Conservation (phyloP, 2,113 vertebrate genomes). For the Bothrops jararaca region DNA sequence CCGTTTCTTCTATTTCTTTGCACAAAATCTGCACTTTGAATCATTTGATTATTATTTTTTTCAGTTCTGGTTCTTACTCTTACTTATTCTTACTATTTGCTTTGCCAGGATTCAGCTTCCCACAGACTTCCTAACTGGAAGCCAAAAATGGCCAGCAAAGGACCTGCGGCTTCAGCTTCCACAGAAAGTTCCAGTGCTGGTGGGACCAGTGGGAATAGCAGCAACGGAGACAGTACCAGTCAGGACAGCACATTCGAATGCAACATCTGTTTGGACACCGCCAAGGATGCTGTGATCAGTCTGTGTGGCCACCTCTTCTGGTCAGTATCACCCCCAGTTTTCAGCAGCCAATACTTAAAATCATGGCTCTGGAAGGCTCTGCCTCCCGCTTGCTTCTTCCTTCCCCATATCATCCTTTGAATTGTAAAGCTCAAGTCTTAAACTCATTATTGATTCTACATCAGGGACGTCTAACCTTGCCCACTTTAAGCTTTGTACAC, state of each 20-base stretch:
- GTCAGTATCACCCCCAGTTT: slow-evolving; percentile 64
- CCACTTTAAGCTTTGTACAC: not conserved
- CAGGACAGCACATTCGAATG: slow-evolving; percentile 98
- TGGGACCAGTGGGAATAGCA: slow-evolving; percentile 77
- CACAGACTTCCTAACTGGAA: slow-evolving; percentile 20
- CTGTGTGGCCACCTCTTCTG: slow-evolving; percentile 98
- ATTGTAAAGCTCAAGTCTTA: not conserved
- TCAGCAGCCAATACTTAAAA: not conserved
- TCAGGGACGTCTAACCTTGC: not conserved
- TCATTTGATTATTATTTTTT: not conserved
- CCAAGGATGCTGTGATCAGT: slow-evolving; percentile 98
- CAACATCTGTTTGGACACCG: slow-evolving; percentile 97
- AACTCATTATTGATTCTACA: not conserved
- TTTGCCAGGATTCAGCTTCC: slow-evolving; percentile 42
- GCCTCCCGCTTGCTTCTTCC: not conserved
- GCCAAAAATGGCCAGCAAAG: slow-evolving; percentile 85
- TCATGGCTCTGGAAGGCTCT: not conserved
- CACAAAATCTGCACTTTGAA: not conserved
- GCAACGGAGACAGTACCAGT: slow-evolving; percentile 74
- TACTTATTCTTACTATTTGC: slow-evolving; percentile 18
- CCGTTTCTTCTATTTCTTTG: not conserved
- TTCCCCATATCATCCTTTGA: not conserved
- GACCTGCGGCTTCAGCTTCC: slow-evolving; percentile 69
- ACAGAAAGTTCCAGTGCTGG: slow-evolving; percentile 77
- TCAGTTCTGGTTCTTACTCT: not conserved